phyloP scores from a whole-genome alignment of 2,888 invertebrate species.

The Tubulanus polymorphus region DNA sequence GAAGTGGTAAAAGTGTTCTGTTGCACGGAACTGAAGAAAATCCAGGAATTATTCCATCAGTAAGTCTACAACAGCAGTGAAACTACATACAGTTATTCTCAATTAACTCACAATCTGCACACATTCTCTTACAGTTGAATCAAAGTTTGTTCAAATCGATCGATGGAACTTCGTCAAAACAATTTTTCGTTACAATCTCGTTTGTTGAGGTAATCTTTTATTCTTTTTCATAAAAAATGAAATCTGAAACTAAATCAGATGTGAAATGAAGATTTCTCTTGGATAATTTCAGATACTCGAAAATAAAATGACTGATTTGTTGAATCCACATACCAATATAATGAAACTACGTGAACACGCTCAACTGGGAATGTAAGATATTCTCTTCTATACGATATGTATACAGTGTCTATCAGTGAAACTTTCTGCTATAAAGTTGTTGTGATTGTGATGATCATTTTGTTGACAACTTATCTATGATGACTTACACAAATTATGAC shows the following conservation, averaged over 20 bases:
- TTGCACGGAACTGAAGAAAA: constrained; percentile 41
- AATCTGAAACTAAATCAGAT: too few relatives aligned
- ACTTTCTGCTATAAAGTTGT: too few relatives aligned
- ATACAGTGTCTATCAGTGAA: too few relatives aligned
- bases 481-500: too few relatives aligned
- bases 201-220: constrained; percentile 35
- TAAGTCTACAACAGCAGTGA: too few relatives aligned
- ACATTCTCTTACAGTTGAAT: constrained; percentile 27
- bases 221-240: too few relatives aligned
- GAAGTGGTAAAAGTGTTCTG: constrained; percentile 42
- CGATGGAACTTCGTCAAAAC: constrained; percentile 30
- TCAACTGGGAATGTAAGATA: constrained; percentile 41
- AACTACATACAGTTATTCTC: too few relatives aligned
- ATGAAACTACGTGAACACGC: constrained; percentile 42
- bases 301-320: constrained; percentile 43
- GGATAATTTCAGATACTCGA: constrained; percentile 32
- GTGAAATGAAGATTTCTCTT: too few relatives aligned
- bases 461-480: too few relatives aligned
- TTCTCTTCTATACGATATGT: not conserved
- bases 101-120: not conserved
- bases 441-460: too few relatives aligned
- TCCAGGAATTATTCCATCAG: constrained; percentile 40
- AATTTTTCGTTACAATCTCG: constrained; percentile 40
- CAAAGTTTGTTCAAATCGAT: constrained; percentile 34
- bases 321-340: constrained; percentile 42